A percentile compares a stretch with the other conserved stretches of the same genome.
These are phyloP conservation scores for Ridgeia piscesae DNA, from an alignment of 1,140 invertebrate species.

Conservation along the genomic window DNA sequence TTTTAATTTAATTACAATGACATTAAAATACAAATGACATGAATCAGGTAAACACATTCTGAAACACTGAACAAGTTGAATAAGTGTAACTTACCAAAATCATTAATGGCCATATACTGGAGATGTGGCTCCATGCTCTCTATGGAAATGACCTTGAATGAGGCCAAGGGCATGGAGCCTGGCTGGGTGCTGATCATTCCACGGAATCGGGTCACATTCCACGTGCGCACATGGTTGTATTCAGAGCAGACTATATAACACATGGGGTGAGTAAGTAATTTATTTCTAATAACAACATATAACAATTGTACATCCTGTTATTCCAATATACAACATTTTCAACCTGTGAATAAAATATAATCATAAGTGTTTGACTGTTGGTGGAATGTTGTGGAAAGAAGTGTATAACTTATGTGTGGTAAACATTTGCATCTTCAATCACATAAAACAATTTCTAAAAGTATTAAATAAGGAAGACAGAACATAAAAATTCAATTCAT, in stretches of 20 bases:
- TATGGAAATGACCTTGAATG: constrained; percentile 91
- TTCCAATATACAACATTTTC: too few species aligned
- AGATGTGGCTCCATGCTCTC: constrained; percentile 80
- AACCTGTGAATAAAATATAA: too few species aligned
- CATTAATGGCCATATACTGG: constrained; percentile 76
- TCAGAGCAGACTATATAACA: constrained; percentile 82
- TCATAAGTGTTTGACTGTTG: too few species aligned
- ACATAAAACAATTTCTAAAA: too few species aligned
- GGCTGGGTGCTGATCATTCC: constrained; percentile 96
- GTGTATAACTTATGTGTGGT: too few species aligned
- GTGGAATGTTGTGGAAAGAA: too few species aligned
- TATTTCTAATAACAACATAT: too few species aligned
- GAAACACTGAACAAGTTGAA: background rate
- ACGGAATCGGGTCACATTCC: constrained; percentile 92
- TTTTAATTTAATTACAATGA: too few species aligned
- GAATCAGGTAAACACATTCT: background rate
- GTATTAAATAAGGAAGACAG: too few species aligned
- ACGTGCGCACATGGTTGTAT: constrained; percentile 96
- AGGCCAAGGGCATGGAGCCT: constrained; percentile 91
- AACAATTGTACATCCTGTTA: too few species aligned
- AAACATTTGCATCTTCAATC: too few species aligned
- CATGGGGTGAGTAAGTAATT: background rate
- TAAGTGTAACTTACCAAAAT: constrained; percentile 66
- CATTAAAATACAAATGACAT: background rate
- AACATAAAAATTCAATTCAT: too few species aligned